phyloP scores from a whole-genome alignment of 2,888 invertebrate species.

The Craniophora ligustri region DNA sequence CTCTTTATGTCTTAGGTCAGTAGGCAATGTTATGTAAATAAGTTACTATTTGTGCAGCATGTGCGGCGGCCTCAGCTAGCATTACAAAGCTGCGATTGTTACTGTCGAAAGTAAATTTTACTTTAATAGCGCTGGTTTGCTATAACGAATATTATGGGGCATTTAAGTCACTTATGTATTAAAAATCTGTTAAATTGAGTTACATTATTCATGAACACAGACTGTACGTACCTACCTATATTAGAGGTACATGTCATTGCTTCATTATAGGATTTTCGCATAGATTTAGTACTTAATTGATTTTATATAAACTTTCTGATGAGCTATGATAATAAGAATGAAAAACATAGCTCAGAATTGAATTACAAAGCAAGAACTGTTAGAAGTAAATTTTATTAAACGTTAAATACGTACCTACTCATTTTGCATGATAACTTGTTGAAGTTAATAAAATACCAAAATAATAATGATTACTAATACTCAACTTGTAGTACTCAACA shows the following conservation, averaged over 20 bases:
- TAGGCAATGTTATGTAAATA: slow-evolving; percentile 56
- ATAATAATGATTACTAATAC: slow-evolving; percentile 3
- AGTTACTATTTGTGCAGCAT: slow-evolving; percentile 36
- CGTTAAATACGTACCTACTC: no score
- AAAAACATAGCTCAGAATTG: no score
- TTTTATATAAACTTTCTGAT: no score
- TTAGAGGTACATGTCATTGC: no score
- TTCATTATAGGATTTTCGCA: no score
- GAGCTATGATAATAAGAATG: no score
- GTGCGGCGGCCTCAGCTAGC: slow-evolving; percentile 27
- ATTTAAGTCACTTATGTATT: not conserved
- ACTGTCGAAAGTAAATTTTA: slow-evolving; percentile 29
- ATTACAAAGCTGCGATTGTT: no score
- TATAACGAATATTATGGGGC: slow-evolving; percentile 2
- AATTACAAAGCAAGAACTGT: no score
- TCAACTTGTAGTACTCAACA: slow-evolving; percentile 1
- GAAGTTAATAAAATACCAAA: slow-evolving; percentile 2
- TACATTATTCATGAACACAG: no score
- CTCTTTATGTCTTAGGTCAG: slow-evolving; percentile 51
- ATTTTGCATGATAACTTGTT: not conserved
- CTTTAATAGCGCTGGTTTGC: slow-evolving; percentile 34
- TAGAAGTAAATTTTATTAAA: no score
- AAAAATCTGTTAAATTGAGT: not conserved
- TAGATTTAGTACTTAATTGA: no score
- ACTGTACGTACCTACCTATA: not conserved